Base-by-base conservation (phyloP, 2,113 vertebrate genomes). In the Echinops telfairi region DNA sequence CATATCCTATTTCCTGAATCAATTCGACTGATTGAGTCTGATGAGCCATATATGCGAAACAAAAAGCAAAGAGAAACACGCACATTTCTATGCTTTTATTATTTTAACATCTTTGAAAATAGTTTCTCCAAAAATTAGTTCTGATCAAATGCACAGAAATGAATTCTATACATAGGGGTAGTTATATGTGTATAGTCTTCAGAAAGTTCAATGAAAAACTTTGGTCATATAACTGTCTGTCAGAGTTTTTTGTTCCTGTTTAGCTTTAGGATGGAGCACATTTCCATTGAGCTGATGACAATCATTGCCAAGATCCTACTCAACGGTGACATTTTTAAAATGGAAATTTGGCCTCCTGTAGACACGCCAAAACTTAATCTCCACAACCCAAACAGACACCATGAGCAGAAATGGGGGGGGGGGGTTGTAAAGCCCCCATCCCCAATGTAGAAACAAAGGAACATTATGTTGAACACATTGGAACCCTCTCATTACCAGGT, bases 121-220 rank as follows among this genome's bases (percentile, higher is more conserved):
- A 31, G 47, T 83, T 88, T 57, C 62, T 91, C 66, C 76, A 71
- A 89, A 53, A 53, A 77, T 70, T 31, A 91, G 36, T 62, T 83
- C 71, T 62, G 5, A 12, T 38, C 27, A 33, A 88, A 16, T 23
- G 75, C 9, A 38, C 15, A 38, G 4, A 82, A 8, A 11, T 84
- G 60, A 76, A 85, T 36, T 82, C 81, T 58, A 19, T 11, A 47
- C 0, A 29, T 1, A 53, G 68, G 47, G 70, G 66, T 14, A 17
- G 11, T 43, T 23, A 12, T 58, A 43, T 8, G 5, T 9, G 19
- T n/a, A 17, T 0, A 25, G n/a, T 57, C 10, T 9, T 58, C 19
- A 84, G 70, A 89, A 36, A 80, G 9, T 19, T 84, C 38, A 29
- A n/a, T 9, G 1, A 83, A 73, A 83, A 83, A 64, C 27, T 38